A percentile compares a stretch with the other conserved stretches of the same genome.
These are phyloP conservation scores for Leiothrix lutea DNA, from an alignment of 2,113 vertebrate genomes.

Conservation along the genomic window DNA sequence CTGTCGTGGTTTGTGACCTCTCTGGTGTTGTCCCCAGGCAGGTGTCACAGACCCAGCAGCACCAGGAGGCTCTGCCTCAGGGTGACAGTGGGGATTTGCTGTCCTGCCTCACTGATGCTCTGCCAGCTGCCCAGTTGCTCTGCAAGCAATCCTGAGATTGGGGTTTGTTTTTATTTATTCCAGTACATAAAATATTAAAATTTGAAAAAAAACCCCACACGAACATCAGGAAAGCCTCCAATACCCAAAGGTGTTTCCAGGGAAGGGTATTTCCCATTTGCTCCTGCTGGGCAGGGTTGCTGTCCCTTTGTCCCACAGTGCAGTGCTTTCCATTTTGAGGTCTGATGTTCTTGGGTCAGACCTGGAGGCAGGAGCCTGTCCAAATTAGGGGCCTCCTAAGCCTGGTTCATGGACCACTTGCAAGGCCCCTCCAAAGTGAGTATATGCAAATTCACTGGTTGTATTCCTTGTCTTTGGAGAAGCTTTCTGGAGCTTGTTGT, in stretches of 20 bases:
- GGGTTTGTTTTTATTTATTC: not conserved
- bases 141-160: not conserved
- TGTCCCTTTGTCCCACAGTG: rapidly evolving
- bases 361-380: not conserved
- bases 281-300: not conserved
- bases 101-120: not conserved
- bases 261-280: not conserved
- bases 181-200: not conserved
- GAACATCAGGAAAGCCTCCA: not conserved
- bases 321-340: not conserved
- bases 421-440: not conserved
- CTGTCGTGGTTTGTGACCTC: not conserved
- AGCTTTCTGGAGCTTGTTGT: not conserved
- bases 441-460: not conserved
- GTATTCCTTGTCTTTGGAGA: not conserved
- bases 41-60: not conserved
- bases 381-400: not conserved
- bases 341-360: not conserved
- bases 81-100: not conserved
- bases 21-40: not conserved
- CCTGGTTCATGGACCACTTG: not conserved
- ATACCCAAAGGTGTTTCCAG: not conserved
- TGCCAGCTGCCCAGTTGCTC: not conserved
- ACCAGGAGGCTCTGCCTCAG: not conserved
- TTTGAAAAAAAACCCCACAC: not conserved